Conservation (phyloP, 2,797 vertebrate genomes). For the Cyprinella venusta region DNA sequence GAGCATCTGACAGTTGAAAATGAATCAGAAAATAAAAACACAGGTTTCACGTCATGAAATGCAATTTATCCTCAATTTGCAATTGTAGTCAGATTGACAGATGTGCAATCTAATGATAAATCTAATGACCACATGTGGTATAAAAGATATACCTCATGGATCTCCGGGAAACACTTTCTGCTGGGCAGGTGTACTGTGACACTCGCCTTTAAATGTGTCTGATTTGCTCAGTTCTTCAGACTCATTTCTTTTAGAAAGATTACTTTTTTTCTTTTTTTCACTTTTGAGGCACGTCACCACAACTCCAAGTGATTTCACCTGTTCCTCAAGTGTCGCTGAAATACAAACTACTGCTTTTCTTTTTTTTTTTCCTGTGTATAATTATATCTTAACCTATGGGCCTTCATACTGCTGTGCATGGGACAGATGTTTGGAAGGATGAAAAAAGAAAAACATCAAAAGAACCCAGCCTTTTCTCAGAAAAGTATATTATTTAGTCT, state of each 20-base stretch:
- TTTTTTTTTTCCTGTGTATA: background rate
- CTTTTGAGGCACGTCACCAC: conserved; percentile 57
- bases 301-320: conserved; percentile 62
- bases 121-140: background rate
- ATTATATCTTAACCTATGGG: background rate
- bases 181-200: conserved; percentile 19
- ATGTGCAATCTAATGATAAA: background rate
- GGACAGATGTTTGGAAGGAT: background rate
- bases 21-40: conserved; percentile 22
- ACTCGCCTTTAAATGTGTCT: conserved; percentile 48
- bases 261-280: background rate
- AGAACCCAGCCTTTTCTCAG: background rate
- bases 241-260: conserved; percentile 55
- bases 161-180: conserved; percentile 6
- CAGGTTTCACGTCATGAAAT: background rate
- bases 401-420: background rate
- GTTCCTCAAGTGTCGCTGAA: conserved; percentile 20
- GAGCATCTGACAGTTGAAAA: background rate
- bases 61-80: background rate
- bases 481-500: background rate
- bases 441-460: background rate
- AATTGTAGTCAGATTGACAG: background rate
- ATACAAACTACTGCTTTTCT: background rate
- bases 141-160: background rate
- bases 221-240: conserved; percentile 57